phyloP scores from a whole-genome alignment of 2,888 invertebrate species.

The Thera britannica region DNA sequence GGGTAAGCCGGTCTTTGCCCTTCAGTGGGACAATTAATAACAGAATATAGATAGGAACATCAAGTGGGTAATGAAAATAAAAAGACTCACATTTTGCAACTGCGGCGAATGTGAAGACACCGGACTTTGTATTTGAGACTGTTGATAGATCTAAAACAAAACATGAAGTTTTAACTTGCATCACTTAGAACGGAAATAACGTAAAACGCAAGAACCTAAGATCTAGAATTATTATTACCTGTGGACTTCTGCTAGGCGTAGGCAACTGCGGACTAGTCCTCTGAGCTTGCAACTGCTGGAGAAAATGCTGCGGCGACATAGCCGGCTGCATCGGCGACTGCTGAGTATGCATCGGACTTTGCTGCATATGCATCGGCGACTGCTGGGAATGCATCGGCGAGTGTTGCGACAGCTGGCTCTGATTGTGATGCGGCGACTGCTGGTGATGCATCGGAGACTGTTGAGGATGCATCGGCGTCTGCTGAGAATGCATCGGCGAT shows the following conservation, averaged over 20 bases:
- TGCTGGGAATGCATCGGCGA: constrained; percentile 65
- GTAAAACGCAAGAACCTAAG: background rate
- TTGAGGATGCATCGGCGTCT: constrained; percentile 59
- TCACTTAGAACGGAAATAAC: background rate
- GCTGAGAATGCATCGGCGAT: constrained; percentile 55
- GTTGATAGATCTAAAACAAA: constrained; percentile 72
- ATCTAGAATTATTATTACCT: constrained; percentile 53
- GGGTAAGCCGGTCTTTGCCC: too few relatives aligned
- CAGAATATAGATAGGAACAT: background rate
- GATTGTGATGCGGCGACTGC: constrained; percentile 63
- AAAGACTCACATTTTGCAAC: constrained; percentile 71
- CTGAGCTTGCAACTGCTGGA: constrained; percentile 74
- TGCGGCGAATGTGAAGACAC: constrained; percentile 80
- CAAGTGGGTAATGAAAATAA: too few relatives aligned
- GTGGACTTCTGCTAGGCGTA: constrained; percentile 79
- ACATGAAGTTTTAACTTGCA: background rate
- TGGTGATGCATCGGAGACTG: constrained; percentile 64
- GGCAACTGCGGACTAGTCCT: constrained; percentile 79
- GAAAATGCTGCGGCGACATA: constrained; percentile 66
- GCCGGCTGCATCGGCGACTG: constrained; percentile 68
- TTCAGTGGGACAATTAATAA: too few relatives aligned
- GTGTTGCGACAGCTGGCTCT: constrained; percentile 54
- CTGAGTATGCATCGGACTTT: constrained; percentile 67
- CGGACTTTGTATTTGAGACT: constrained; percentile 80
- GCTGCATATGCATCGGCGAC: constrained; percentile 64